Percentiles rank a stretch among this genome's conserved stretches.
Evolutionary conservation across 2,113 vertebrate species (phyloP).

Genomic region (Mungos mungo): DNA sequence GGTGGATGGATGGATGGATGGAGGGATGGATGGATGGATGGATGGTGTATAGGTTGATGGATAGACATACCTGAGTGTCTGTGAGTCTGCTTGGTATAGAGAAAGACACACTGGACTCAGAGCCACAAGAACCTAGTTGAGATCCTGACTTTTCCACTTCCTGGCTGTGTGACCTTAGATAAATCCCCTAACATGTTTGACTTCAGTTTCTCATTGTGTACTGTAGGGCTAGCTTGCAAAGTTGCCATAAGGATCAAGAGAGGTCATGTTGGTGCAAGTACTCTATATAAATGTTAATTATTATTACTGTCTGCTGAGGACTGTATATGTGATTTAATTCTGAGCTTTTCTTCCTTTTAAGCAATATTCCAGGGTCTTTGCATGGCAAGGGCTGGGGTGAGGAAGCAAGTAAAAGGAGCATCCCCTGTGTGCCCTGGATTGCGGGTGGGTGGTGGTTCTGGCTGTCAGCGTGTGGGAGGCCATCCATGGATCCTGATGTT

Average conservation of each 20-base stretch:
- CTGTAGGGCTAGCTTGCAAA: not conserved
- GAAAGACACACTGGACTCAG: not conserved
- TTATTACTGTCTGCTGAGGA: not conserved
- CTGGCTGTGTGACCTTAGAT: not conserved
- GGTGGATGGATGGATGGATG: not conserved
- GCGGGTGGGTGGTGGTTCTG: not conserved
- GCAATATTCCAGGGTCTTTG: not conserved
- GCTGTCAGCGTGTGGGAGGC: not conserved
- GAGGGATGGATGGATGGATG: not conserved
- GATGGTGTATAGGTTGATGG: not conserved
- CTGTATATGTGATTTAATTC: not conserved
- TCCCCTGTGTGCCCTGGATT: rapidly evolving
- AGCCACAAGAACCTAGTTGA: not conserved
- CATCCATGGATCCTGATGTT: not conserved
- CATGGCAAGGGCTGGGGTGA: not conserved
- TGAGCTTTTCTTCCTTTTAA: not conserved
- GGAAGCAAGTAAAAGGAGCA: not conserved
- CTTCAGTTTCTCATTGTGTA: not conserved
- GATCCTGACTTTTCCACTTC: not conserved
- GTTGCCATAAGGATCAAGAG: not conserved
- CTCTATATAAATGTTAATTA: not conserved
- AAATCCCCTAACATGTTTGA: not conserved
- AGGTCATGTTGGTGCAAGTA: not conserved
- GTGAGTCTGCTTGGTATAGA: not conserved
- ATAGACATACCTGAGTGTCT: not conserved